Evolutionary conservation across 2,888 invertebrate genomes (phyloP).

Genomic region (Matsumyia berberina): DNA sequence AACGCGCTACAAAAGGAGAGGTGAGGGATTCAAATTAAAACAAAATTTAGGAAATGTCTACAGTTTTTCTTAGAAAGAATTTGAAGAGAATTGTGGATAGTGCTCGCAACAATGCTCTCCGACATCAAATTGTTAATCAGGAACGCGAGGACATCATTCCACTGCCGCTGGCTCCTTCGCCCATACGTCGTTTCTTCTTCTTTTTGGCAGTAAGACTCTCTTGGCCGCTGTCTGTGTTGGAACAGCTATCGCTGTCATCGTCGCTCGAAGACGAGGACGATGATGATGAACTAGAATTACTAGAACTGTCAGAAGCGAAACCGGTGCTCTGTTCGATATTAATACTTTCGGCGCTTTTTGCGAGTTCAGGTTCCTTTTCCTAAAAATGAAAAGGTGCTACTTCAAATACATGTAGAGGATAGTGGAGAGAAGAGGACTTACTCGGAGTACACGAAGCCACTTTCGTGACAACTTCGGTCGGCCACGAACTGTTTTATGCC

Average conservation of each 20-base stretch:
- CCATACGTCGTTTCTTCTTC: conserved; percentile 88
- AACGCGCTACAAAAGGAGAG: conserved; percentile 14
- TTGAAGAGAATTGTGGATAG: conserved; percentile 47
- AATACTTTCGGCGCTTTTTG: conserved; percentile 91
- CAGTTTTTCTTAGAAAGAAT: conserved; percentile 57
- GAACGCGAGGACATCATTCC: conserved; percentile 80
- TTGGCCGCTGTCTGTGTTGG: conserved; percentile 92
- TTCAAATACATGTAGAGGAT: background rate
- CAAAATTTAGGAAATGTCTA: conserved; percentile 66
- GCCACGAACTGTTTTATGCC: conserved; percentile 98
- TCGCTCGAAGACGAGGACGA: conserved; percentile 88
- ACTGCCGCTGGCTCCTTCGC: conserved; percentile 77
- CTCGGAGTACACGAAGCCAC: conserved; percentile 90
- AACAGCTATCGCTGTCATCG: conserved; percentile 85
- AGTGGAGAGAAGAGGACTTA: conserved; percentile 33
- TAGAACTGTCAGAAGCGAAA: conserved; percentile 97
- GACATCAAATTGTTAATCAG: conserved; percentile 63
- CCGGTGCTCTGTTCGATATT: conserved; percentile 95
- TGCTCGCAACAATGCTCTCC: conserved; percentile 20
- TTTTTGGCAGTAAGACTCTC: conserved; percentile 95
- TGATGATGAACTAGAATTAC: conserved; percentile 90
- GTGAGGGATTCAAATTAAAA: conserved; percentile 23
- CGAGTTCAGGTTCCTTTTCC: conserved; percentile 91
- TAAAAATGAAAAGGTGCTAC: conserved; percentile 75
- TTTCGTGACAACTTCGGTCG: conserved; percentile 97